These are phyloP conservation scores for Cephalopachus bancanus DNA, from an alignment of 2,797 vertebrate genomes.

Conservation along the genomic window DNA sequence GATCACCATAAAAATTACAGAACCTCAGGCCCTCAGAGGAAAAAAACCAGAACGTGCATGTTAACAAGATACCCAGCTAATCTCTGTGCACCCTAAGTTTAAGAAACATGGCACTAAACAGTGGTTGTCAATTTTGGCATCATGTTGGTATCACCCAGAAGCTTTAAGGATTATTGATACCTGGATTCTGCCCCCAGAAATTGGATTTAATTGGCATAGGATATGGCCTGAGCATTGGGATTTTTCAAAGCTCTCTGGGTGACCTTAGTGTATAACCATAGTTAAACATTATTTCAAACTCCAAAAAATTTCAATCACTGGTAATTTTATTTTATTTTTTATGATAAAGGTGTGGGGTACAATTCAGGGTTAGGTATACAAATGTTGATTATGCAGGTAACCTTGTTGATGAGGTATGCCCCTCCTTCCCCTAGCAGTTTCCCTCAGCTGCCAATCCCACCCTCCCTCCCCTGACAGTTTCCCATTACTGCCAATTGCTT, in stretches of 20 bases:
- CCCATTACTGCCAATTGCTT: too few relatives aligned
- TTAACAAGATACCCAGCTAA: neutral
- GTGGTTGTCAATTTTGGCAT: neutral
- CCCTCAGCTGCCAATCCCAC: too few relatives aligned
- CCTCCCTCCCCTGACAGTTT: too few relatives aligned
- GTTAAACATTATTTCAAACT: conserved; percentile 5
- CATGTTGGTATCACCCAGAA: neutral
- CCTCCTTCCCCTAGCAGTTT: too few relatives aligned
- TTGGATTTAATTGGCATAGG: neutral
- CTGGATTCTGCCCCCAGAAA: neutral
- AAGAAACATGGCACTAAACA: neutral
- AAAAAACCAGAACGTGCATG: neutral
- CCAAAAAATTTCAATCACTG: neutral
- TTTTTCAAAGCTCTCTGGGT: neutral
- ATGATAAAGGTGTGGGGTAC: too few relatives aligned
- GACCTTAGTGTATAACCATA: neutral
- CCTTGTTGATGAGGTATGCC: too few relatives aligned
- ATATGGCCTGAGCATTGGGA: neutral
- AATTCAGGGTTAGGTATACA: too few relatives aligned
- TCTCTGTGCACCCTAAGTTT: neutral
- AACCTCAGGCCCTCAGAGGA: neutral
- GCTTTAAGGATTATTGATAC: neutral
- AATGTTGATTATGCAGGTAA: too few relatives aligned
- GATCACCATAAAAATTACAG: neutral
- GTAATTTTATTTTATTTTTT: neutral